A percentile compares a stretch with the other conserved stretches of the same genome.
Conservation (phyloP, 2,888 invertebrate genomes). For the Clunio marinus region DNA sequence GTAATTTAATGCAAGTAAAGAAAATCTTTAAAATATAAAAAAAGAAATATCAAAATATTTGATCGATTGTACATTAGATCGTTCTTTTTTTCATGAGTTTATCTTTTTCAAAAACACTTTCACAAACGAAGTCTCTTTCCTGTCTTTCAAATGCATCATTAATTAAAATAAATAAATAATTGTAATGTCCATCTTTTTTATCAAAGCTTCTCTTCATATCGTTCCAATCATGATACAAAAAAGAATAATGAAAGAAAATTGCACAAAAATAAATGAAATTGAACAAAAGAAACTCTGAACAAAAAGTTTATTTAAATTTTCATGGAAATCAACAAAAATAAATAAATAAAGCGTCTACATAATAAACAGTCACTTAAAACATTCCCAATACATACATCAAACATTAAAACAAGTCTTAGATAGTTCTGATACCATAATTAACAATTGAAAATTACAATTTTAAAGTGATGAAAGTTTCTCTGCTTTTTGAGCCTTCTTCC, state of each 20-base stretch:
- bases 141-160: neutral
- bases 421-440: slow-evolving; percentile 28
- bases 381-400: neutral
- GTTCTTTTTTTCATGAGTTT: neutral
- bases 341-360: neutral
- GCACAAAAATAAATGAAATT: slow-evolving; percentile 3
- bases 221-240: neutral
- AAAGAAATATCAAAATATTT: neutral
- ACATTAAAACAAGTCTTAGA: slow-evolving; percentile 8
- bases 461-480: slow-evolving; percentile 5
- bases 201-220: slow-evolving; percentile 3
- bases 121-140: neutral
- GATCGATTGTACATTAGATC: neutral
- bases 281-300: neutral
- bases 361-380: neutral
- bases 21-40: slow-evolving; percentile 17
- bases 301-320: neutral
- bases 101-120: neutral
- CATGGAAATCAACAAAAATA: neutral
- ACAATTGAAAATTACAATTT: slow-evolving; percentile 23
- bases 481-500: slow-evolving; percentile 5
- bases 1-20: neutral
- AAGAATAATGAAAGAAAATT: neutral
- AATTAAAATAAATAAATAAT: neutral
- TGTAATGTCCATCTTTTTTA: slow-evolving; percentile 10